phyloP scores from a whole-genome alignment of 2,113 vertebrate species.

The Diphyllodes magnificus region DNA sequence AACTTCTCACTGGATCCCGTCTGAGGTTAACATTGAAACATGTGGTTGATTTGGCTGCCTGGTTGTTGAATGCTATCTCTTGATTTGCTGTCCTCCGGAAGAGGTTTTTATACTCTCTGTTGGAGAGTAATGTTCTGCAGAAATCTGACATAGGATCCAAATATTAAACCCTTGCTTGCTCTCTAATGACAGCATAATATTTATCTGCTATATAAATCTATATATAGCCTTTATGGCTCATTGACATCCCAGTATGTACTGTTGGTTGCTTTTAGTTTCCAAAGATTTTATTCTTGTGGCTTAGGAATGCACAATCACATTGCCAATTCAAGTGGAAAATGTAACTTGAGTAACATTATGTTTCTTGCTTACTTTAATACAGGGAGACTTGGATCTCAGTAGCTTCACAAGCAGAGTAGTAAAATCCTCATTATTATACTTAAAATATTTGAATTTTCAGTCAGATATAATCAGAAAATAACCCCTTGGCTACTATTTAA shows the following conservation, averaged over 20 bases:
- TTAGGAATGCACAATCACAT: neutral
- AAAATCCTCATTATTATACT: neutral
- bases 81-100: neutral
- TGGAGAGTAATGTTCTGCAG: constrained; percentile 25
- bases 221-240: constrained; percentile 34
- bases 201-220: constrained; percentile 32
- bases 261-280: constrained; percentile 18
- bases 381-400: neutral
- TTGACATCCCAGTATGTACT: constrained; percentile 9
- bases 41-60: neutral
- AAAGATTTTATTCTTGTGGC: constrained; percentile 25
- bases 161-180: neutral
- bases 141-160: constrained; percentile 12
- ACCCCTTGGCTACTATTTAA: neutral
- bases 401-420: neutral
- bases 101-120: neutral
- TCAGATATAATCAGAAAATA: neutral
- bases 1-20: neutral
- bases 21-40: neutral
- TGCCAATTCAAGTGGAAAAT: constrained; percentile 49
- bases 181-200: constrained; percentile 4
- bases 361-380: constrained; percentile 12
- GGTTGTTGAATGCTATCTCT: neutral
- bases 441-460: neutral
- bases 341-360: neutral